A percentile compares a stretch with the other conserved stretches of the same genome.
These are phyloP conservation scores for Eulimnadia texana DNA, from an alignment of 1,140 invertebrate genomes.

Conservation along the genomic window DNA sequence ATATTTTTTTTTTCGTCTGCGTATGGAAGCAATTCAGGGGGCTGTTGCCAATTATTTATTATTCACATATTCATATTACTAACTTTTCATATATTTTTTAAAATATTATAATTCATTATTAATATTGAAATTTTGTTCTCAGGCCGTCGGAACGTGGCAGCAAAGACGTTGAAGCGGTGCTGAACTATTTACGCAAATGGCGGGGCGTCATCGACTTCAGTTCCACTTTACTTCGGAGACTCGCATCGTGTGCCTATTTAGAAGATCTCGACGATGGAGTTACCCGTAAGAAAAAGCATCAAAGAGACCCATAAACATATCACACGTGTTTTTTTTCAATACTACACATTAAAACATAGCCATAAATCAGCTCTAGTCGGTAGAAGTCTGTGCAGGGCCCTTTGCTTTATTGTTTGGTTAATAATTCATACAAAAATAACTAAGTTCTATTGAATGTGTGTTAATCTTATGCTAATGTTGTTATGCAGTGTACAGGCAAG, in stretches of 20 bases:
- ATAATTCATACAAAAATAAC: constrained; percentile 3
- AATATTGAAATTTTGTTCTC: constrained; percentile 25
- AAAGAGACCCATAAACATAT: too few relatives aligned
- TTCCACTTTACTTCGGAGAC: constrained; percentile 50
- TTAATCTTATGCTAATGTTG: constrained; percentile 19
- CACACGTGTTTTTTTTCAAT: neutral
- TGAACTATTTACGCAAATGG: constrained; percentile 41
- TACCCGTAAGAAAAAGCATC: constrained; percentile 62
- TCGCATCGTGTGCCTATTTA: constrained; percentile 54
- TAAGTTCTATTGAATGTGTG: too few relatives aligned
- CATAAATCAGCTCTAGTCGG: too few relatives aligned
- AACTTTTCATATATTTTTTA: neutral
- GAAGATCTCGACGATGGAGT: constrained; percentile 63
- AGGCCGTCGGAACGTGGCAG: constrained; percentile 55
- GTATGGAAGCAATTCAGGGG: too few relatives aligned
- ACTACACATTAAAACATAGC: neutral
- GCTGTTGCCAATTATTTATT: too few relatives aligned
- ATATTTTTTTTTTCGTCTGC: too few relatives aligned
- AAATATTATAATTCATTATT: constrained; percentile 3
- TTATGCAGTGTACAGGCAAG: constrained; percentile 56
- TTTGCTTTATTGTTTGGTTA: neutral
- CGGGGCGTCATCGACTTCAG: constrained; percentile 48
- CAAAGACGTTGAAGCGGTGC: constrained; percentile 50
- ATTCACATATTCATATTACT: neutral
- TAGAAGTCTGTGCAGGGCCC: too few relatives aligned